Conservation (phyloP, 2,888 invertebrate genomes). For the Agrotis puta region DNA sequence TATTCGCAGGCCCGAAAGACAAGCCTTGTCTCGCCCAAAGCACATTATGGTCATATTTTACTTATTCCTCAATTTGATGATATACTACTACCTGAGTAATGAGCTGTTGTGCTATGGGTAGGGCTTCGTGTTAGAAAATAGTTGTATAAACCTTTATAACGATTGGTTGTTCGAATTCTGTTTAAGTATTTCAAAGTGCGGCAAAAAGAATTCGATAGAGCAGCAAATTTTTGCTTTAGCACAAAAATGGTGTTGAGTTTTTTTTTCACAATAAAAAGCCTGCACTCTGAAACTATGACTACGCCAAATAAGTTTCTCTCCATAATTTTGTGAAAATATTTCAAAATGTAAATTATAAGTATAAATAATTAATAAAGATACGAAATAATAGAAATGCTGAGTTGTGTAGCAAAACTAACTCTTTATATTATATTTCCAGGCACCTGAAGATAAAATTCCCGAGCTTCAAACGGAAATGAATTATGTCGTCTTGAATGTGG, state of each 20-base stretch:
- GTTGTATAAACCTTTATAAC: neutral
- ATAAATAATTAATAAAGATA: too few species aligned
- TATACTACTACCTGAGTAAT: neutral
- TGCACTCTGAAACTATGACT: neutral
- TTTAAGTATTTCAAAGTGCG: neutral
- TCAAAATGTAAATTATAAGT: too few species aligned
- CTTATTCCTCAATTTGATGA: neutral
- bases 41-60: too few species aligned
- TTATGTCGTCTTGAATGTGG: conserved; percentile 94
- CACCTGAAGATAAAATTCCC: conserved; percentile 81
- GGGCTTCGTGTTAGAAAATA: neutral
- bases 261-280: neutral
- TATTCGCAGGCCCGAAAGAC: too few species aligned
- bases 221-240: neutral
- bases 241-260: neutral
- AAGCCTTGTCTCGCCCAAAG: too few species aligned
- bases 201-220: neutral
- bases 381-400: neutral
- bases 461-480: conserved; percentile 94
- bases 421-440: conserved; percentile 58
- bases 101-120: neutral
- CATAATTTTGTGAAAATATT: too few species aligned
- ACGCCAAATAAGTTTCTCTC: neutral
- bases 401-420: neutral
- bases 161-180: neutral